Conservation (phyloP, 2,113 vertebrate genomes). For the Calidris pugnax region DNA sequence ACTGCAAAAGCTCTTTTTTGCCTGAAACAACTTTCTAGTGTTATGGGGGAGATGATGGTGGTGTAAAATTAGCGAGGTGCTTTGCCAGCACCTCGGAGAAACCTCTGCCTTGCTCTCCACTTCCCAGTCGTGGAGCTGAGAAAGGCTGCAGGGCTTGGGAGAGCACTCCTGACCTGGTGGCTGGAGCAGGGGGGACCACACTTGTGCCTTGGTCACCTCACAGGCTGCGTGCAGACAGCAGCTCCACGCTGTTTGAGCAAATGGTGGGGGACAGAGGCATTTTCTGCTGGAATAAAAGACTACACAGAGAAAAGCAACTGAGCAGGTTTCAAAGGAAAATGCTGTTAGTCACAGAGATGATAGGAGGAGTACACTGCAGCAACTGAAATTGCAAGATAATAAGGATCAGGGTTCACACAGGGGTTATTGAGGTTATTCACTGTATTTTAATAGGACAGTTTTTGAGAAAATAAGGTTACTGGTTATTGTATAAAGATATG, state of each 20-base stretch:
- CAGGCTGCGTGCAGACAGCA: fast-evolving
- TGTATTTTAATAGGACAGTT: background rate
- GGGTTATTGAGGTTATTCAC: background rate
- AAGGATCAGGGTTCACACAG: background rate
- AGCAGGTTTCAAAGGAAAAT: background rate
- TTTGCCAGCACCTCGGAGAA: background rate
- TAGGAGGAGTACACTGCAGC: background rate
- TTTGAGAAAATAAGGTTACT: background rate
- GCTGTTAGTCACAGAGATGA: background rate
- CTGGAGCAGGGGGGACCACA: fast-evolving
- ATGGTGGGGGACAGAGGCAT: background rate
- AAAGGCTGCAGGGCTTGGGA: background rate
- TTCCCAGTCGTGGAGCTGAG: background rate
- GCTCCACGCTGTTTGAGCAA: fast-evolving
- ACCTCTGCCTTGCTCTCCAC: fast-evolving
- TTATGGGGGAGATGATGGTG: background rate
- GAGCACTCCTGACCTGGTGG: fast-evolving
- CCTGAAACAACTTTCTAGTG: background rate
- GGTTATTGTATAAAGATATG: background rate
- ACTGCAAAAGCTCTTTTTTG: background rate
- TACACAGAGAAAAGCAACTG: background rate
- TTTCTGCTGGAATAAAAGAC: background rate
- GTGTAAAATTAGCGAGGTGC: background rate
- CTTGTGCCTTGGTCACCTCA: background rate
- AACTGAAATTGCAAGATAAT: background rate